Evolutionary conservation across 2,113 vertebrate species (phyloP).

Genomic region (Dipodomys ordii): DNA sequence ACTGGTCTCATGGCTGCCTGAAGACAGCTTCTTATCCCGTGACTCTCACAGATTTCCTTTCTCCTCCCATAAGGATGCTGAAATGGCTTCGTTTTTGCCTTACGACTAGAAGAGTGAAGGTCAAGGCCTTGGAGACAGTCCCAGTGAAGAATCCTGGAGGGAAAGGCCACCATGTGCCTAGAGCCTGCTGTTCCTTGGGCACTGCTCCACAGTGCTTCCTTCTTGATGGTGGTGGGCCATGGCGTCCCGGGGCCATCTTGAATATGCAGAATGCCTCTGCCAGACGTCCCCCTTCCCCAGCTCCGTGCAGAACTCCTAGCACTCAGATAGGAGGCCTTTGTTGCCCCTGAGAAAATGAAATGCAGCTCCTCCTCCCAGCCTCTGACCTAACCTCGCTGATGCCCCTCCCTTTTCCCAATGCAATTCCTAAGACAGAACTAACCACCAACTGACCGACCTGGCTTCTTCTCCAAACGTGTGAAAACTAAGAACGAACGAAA

Average conservation of each 20-base stretch:
- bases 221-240: neutral
- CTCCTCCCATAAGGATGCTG: neutral
- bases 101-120: neutral
- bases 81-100: neutral
- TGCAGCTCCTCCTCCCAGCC: accelerated
- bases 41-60: neutral
- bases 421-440: neutral
- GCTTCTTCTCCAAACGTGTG: neutral
- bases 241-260: neutral
- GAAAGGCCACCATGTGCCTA: neutral
- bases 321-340: neutral
- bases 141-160: neutral
- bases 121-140: neutral
- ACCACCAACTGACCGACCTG: neutral
- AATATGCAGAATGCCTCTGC: neutral
- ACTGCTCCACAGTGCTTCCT: neutral
- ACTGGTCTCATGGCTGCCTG: neutral
- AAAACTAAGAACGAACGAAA: neutral
- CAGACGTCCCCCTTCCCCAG: accelerated
- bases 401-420: neutral
- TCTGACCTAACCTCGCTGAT: too few relatives aligned
- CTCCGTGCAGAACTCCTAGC: neutral
- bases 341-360: neutral
- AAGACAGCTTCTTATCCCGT: neutral
- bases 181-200: neutral